Percentiles rank a stretch among this genome's conserved stretches.
Conservation (phyloP, 1,140 invertebrate genomes). For the Arctopsyche grandis region DNA sequence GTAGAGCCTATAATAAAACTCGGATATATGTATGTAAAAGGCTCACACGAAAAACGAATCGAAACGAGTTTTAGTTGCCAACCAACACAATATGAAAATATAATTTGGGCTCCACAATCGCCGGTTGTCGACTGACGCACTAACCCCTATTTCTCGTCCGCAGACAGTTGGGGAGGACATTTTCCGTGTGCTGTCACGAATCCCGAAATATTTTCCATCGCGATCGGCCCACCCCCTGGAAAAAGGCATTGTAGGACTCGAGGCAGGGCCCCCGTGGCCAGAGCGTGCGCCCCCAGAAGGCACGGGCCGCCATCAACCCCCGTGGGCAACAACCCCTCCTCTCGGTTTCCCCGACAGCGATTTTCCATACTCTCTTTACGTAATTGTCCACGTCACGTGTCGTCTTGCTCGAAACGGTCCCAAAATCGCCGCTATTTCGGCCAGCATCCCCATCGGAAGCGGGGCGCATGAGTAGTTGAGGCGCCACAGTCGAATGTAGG, state of each 20-base stretch:
- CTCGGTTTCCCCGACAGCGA: neutral
- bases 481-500: neutral
- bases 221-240: neutral
- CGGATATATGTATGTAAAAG: too few species aligned
- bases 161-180: constrained; percentile 35
- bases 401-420: neutral
- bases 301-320: neutral
- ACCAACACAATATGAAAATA: too few species aligned
- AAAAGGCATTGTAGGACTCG: neutral
- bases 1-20: too few species aligned
- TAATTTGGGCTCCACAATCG: neutral
- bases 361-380: neutral
- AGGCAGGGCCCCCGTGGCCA: neutral
- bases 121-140: neutral
- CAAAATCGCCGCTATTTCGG: neutral
- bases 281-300: neutral
- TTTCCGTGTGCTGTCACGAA: constrained; percentile 22
- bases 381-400: constrained; percentile 9
- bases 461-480: too few species aligned
- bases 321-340: neutral
- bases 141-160: constrained; percentile 32
- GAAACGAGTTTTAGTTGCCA: too few species aligned
- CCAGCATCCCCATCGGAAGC: too few species aligned
- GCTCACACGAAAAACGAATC: too few species aligned
- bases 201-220: neutral